Evolutionary conservation across 2,888 invertebrate species (phyloP), one percentile per base, ranked within the genome.

Genomic region (Melipona beecheii): DNA sequence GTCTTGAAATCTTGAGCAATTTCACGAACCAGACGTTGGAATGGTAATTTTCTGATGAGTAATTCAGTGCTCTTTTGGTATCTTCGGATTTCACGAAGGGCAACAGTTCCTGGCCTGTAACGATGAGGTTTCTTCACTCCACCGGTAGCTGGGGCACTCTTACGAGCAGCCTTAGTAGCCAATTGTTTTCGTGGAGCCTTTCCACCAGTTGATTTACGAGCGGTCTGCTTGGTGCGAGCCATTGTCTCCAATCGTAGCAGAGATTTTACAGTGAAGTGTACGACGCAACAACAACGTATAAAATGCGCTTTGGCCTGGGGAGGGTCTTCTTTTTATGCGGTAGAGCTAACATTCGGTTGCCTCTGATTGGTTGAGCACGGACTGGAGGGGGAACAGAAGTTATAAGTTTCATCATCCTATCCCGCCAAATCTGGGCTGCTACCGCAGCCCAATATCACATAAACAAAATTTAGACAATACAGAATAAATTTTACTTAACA

Each of bases 171-270:
- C 95, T 99, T 99, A 66, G 98, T 98, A 60, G 98, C 98, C 95
- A 89, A 92, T 95, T 98, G 98, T 95, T 98, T 99, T 91, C 98
- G 97, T 83, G 98, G 98, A 91, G 98, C 98, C 96, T 99, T 98
- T 92, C 98, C 98, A 97, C 98, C 98, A 78, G 98, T 98, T 0
- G 98, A 98, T 95, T 99, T 99, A 96, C 98, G 98, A 76, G 98
- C 98, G 36, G 98, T 99, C 95, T 99, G 98, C 97, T 99, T 99
- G 36, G 98, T 99, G 97, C 98, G 98, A 88, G 98, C 98, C 98
- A 99, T 99, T 89, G 0, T 17, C 24, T 0, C 3, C 9, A 21
- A 6, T 0, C 2, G 36, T 24, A 9, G 0, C 4, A 1, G 31
- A 9, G 4, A 31, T 31, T 31, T 31, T 3, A 31, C 31, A 31